Base-by-base conservation (phyloP, 2,888 invertebrate genomes). In the Pardosa pseudoannulata region DNA sequence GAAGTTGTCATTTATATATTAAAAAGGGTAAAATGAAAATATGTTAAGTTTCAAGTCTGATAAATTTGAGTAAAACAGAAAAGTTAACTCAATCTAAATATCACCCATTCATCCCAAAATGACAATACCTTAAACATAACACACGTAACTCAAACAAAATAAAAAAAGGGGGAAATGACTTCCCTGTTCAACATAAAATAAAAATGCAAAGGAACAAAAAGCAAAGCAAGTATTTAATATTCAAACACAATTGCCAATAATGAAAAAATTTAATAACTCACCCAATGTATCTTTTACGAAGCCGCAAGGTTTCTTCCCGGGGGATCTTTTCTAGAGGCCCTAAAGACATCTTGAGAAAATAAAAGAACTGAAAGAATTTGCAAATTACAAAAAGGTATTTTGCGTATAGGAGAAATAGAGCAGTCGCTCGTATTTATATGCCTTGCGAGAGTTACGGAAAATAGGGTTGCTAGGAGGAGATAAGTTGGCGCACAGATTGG, bases 251-350 rank as follows among this genome's bases (percentile, higher is more conserved):
- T 70, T 88, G 82, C 27, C 5, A 31, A 76, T 36, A 68, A n/a
- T 27, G 39, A 65, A 70, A n/a, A 11, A 72, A 62, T n/a, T n/a
- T n/a, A n/a, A 31, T 1, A 78, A 91, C 95, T 95, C 92, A 96
- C 97, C 96, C 96, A 90, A 97, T 94, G 90, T 96, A 94, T 90
- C 95, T 94, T 91, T 96, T 95, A 41, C 97, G 93, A 73, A 96
- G 93, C 89, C 94, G 94, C 85, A 97, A 94, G 0, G 96, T 97
- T 91, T 96, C 96, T 87, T 93, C 92, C 92, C 96, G 96, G 31
- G 95, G 93, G 93, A 96, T 93, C 82, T 94, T 94, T 92, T 96
- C 96, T 91, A 93, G 70, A 67, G 88, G 88, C 39, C 87, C 81
- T 19, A 80, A 29, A 1, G 79, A 80, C 87, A 87, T 87, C 46